Base-by-base conservation (phyloP, 2,797 vertebrate species). In the Thaleichthys pacificus region DNA sequence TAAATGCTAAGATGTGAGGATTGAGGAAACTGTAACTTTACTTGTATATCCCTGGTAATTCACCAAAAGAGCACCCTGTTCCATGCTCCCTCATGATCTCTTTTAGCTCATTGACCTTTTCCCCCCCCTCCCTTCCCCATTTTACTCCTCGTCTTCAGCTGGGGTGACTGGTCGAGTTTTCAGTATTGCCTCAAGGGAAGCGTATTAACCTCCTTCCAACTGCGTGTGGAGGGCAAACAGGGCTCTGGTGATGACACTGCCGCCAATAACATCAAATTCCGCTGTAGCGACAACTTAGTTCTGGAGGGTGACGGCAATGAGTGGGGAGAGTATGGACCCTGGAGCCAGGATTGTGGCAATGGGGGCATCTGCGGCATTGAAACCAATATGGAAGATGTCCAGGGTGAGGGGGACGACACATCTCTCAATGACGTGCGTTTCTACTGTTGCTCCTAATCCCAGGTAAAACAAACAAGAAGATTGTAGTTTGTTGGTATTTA, bases 211-310 rank as follows among this genome's bases (percentile, higher is more conserved):
- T 80, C 88, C 3, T 93, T 92, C 89, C 89, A 92, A 83, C 64
- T 93, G n/a, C 84, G 89, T 12, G 90, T 85, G 42, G 91, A 94
- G 88, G 61, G 78, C 3, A 80, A 85, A 65, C 68, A 70, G 73
- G 89, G 85, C 26, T 87, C 89, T 0, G 81, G 88, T 0, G 90
- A 92, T 3, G 91, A 91, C 82, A 90, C 87, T 1, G 71, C 85
- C 22, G 88, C 69, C 80, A 93, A 89, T 81, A 89, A 89, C 83
- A 84, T 92, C 83, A 88, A 71, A 84, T 93, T 94, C 84, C 89
- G 87, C 81, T 92, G 90, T 87, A 92, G 86, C 84, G 91, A 77
- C 73, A 81, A 86, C 80, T 85, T 87, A 0, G 49, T 49, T 2
- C 68, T 93, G 75, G 83, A 89, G 72, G 90, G 76, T 0, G 0